Base-by-base conservation (phyloP, 2,888 invertebrate genomes). In the Noctua janthina region DNA sequence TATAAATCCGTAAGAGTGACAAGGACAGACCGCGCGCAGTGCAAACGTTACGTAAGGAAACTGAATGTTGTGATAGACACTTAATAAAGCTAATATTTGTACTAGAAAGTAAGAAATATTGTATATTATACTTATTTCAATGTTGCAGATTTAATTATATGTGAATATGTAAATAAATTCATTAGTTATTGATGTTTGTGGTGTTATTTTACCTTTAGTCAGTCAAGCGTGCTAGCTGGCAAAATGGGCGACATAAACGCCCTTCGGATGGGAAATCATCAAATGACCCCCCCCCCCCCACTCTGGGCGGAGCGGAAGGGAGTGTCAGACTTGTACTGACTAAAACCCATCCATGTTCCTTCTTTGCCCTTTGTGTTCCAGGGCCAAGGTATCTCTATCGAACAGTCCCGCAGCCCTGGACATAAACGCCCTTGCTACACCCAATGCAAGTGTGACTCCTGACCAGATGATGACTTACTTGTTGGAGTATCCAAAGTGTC, bases 101-200 rank as follows among this genome's bases (percentile, higher is more conserved):
- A 94, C 90, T 95, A 95, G 92, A 87, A 77, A 29, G 7, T 94
- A 93, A 94, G 93, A 91, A 89, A 93, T 91, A 91, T 87, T 91
- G 90, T 92, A 92, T 90, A 90, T 87, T 91, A 85, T 90, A 94
- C 91, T 93, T 95, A 95, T 95, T 95, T 96, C 91, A 95, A 96
- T 95, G 96, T 96, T 96, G 94, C 94, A 93, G 91, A 95, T 92
- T 94, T 93, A 91, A 94, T 91, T 94, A 90, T 94, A 96, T 96
- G 96, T 96, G 96, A 96, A 96, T 96, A 96, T 96, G 96, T 96
- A 96, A 96, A 96, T 96, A 96, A 95, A 96, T 93, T 93, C 92
- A 95, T 95, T 96, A 96, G 96, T 96, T 96, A 96, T 95, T 92
- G 91, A 79, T 72, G 66, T 77, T 66, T 77, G 78, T 87, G 85